Percentiles rank a stretch among this genome's conserved stretches.
phyloP scores from a whole-genome alignment of 2,888 invertebrate genomes.

The Rhopalosiphum nymphaeae region DNA sequence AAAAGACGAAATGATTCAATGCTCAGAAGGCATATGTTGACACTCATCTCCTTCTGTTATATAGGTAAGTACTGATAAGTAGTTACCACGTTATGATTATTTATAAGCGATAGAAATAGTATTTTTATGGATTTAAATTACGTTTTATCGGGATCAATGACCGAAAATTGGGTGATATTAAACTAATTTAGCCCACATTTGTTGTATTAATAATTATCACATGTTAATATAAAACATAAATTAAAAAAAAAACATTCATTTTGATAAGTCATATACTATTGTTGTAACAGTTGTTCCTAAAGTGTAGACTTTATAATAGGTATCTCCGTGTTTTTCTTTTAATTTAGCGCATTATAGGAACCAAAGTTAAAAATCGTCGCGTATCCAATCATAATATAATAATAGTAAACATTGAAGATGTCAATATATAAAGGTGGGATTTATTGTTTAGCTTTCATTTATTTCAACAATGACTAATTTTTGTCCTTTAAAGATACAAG shows the following conservation, averaged over 20 bases:
- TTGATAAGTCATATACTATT: slow-evolving; percentile 4
- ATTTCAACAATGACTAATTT: slow-evolving; percentile 38
- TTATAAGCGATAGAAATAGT: background rate
- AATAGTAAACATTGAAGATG: background rate
- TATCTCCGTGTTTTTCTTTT: background rate
- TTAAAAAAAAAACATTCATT: slow-evolving; percentile 12
- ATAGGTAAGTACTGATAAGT: slow-evolving; percentile 76
- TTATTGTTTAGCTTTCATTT: slow-evolving; percentile 10
- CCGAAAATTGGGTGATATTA: slow-evolving; percentile 6
- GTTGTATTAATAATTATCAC: slow-evolving; percentile 46
- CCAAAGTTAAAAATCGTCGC: background rate
- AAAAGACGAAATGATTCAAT: slow-evolving; percentile 74
- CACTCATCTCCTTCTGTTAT: slow-evolving; percentile 82
- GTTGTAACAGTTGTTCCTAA: slow-evolving; percentile 42
- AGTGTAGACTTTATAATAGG: background rate
- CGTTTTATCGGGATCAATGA: slow-evolving; percentile 28
- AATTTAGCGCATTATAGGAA: background rate
- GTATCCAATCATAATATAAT: slow-evolving; percentile 21
- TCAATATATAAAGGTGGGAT: slow-evolving; percentile 45
- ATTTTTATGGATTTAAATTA: background rate
- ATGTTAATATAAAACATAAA: slow-evolving; percentile 17
- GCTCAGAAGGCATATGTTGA: slow-evolving; percentile 81
- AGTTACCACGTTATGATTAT: slow-evolving; percentile 67
- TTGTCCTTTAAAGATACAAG: background rate
- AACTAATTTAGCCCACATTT: slow-evolving; percentile 46